A percentile compares a stretch with the other conserved stretches of the same genome.
Evolutionary conservation across 2,888 invertebrate species (phyloP).

Genomic region (Gryllus longicercus): DNA sequence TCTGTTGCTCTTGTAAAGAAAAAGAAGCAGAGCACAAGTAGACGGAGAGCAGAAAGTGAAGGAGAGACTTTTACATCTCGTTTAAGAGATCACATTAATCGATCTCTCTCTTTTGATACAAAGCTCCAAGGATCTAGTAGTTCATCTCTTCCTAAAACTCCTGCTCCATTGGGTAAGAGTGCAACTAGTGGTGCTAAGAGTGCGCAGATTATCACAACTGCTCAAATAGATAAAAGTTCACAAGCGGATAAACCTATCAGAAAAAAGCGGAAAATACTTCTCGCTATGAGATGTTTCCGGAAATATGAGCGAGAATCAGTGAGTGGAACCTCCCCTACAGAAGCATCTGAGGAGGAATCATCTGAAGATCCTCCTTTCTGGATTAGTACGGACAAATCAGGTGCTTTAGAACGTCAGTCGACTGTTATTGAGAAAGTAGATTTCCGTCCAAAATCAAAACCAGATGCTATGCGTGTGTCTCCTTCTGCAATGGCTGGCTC

Average conservation of each 20-base stretch:
- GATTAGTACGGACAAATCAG: slow-evolving; percentile 31
- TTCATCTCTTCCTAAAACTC: slow-evolving; percentile 19
- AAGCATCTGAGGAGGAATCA: slow-evolving; percentile 32
- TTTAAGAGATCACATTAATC: slow-evolving; percentile 3
- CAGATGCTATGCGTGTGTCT: not conserved
- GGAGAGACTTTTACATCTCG: slow-evolving; percentile 28
- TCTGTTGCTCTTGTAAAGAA: slow-evolving; percentile 29
- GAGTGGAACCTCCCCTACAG: slow-evolving; percentile 28
- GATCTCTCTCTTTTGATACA: slow-evolving; percentile 26
- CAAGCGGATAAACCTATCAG: slow-evolving; percentile 38
- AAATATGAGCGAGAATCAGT: slow-evolving; percentile 25
- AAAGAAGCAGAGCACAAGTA: slow-evolving; percentile 23
- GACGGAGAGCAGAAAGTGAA: slow-evolving; percentile 36
- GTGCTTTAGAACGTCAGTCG: slow-evolving; percentile 31
- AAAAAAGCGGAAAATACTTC: slow-evolving; percentile 40
- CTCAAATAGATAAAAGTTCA: not conserved
- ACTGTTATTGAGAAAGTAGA: slow-evolving; percentile 34
- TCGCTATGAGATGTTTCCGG: slow-evolving; percentile 38
- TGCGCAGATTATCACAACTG: not conserved
- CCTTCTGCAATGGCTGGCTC: not conserved
- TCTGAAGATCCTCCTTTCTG: slow-evolving; percentile 36
- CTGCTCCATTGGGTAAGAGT: not conserved
- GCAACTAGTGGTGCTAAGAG: not conserved
- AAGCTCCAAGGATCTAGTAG: slow-evolving; percentile 21
- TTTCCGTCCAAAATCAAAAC: slow-evolving; percentile 12